Evolutionary conservation across 2,113 vertebrate species (phyloP).

Genomic region (Oryzias woworae): DNA sequence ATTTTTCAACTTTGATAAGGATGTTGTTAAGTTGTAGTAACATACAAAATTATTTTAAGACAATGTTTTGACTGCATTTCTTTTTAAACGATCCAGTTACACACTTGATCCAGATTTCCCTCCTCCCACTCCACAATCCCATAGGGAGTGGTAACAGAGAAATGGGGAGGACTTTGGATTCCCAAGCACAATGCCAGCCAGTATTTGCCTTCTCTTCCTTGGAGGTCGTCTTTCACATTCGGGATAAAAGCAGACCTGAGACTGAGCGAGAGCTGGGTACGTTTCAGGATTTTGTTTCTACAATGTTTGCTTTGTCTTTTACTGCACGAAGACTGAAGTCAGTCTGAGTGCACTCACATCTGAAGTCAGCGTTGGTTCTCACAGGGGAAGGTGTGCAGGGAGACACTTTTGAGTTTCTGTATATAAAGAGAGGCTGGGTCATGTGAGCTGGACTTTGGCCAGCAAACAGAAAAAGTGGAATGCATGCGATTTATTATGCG

Average conservation of each 20-base stretch:
- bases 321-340: neutral
- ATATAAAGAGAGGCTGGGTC: neutral
- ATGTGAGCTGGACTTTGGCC: constrained; percentile 49
- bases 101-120: constrained; percentile 11
- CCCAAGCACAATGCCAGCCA: constrained; percentile 11
- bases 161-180: constrained; percentile 47
- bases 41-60: too few species aligned
- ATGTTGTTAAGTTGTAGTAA: too few species aligned
- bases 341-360: neutral
- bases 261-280: neutral
- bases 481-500: neutral
- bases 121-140: constrained; percentile 35
- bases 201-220: constrained; percentile 25
- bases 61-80: too few species aligned
- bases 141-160: constrained; percentile 40
- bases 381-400: neutral
- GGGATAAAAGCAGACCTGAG: constrained; percentile 33
- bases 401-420: neutral
- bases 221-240: constrained; percentile 31
- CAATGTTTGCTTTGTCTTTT: neutral
- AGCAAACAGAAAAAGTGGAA: neutral
- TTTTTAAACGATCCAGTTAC: neutral
- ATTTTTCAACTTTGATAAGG: too few species aligned
- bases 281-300: neutral
- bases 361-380: neutral